Evolutionary conservation across 2,797 vertebrate species (phyloP), one percentile per base, ranked within the genome.

Genomic region (Acanthiza pusilla): DNA sequence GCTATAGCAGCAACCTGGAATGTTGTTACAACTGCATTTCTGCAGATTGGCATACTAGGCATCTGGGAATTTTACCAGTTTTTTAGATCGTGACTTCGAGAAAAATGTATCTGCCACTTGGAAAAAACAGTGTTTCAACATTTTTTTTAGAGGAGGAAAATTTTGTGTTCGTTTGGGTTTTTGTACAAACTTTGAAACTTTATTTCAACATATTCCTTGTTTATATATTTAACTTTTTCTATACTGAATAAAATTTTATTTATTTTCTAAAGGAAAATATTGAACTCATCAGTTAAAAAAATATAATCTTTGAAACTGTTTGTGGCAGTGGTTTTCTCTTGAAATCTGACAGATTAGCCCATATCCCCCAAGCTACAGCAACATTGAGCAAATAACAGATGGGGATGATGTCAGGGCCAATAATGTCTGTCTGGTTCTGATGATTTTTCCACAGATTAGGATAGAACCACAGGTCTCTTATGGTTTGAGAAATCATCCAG

Each of bases 341-440:
- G n/a, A 65, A 75, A 79, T 92, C 57, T 90, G 23, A 3, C 14
- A 77, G 45, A 71, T 80, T 62, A 89, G 15, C 19, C 16, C 11
- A 32, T 47, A 62, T 38, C 0, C 15, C 21, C 32, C 10, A 62
- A 43, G 22, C 4, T 50, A 38, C 21, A 87, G 36, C 20, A 82
- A 66, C 11, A 40, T 68, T 76, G 30, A 57, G 26, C 68, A 90
- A 93, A 78, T 62, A 85, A 71, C 26, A 83, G 40, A 66, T 83
- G 65, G 47, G 23, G 11, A 47, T 16, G 43, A 10, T 83, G 66
- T 83, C 11, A 57, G 50, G 18, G 26, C 17, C 78, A 91, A 83
- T 73, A 43, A 63, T 43, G 20, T 48, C 32, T 89, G 16, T 42
- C 53, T 91, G 10, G 7, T 92, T 94, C 43, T 72, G 48, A 54